phyloP scores from a whole-genome alignment of 2,888 invertebrate species.

The Lochmaea capreae region DNA sequence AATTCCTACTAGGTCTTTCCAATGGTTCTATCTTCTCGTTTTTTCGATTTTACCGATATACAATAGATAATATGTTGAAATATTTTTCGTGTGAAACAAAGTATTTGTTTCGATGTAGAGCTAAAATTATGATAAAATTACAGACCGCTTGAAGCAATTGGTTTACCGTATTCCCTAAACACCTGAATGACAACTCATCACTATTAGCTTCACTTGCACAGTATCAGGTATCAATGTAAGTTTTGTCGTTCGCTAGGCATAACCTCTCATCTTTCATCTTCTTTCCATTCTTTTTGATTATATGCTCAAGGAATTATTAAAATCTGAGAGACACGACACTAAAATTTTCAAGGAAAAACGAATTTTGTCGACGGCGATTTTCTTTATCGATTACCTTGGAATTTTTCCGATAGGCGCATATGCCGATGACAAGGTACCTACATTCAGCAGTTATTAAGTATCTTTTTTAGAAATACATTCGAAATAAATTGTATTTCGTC shows the following conservation, averaged over 20 bases:
- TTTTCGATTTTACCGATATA: too few species aligned
- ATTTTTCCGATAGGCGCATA: neutral
- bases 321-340: conserved; percentile 14
- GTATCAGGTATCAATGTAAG: conserved; percentile 28
- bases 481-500: too few species aligned
- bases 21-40: too few species aligned
- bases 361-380: conserved; percentile 3
- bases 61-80: too few species aligned
- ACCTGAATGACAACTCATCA: conserved; percentile 18
- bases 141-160: too few species aligned
- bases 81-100: too few species aligned
- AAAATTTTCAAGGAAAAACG: conserved; percentile 20
- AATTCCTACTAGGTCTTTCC: too few species aligned
- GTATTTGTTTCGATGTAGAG: too few species aligned
- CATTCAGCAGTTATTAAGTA: too few species aligned
- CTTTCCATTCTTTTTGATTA: conserved; percentile 20
- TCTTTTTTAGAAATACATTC: too few species aligned
- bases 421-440: neutral
- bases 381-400: neutral
- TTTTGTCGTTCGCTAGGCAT: conserved; percentile 22
- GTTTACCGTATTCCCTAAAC: neutral
- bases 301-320: conserved; percentile 25
- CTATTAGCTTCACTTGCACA: conserved; percentile 31
- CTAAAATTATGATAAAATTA: too few species aligned
- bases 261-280: conserved; percentile 18